Percentiles rank a stretch among this genome's conserved stretches.
phyloP scores from a whole-genome alignment of 2,797 vertebrate species.

The Diceros bicornis region DNA sequence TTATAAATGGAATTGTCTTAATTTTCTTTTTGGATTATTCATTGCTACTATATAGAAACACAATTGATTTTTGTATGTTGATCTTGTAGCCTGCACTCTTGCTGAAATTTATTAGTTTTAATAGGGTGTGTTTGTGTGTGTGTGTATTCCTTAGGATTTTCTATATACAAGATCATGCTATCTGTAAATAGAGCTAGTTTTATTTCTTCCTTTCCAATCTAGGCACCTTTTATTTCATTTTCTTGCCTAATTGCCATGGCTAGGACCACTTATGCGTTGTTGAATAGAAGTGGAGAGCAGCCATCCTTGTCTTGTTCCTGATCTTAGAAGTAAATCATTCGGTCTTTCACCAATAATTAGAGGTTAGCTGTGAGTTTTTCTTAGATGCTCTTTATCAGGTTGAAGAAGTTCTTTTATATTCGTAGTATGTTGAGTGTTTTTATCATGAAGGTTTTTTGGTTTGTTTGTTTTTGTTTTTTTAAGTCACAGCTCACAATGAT shows the following conservation, averaged over 20 bases:
- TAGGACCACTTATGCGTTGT: not conserved
- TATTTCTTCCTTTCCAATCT: not conserved
- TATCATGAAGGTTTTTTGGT: not conserved
- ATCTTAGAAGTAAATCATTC: not conserved
- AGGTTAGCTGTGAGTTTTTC: not conserved
- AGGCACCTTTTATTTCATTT: not conserved
- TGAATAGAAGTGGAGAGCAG: not conserved
- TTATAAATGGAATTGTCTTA: not conserved
- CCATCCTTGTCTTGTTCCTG: not conserved
- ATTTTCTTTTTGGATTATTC: not conserved
- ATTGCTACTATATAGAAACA: not conserved
- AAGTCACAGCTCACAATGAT: not conserved
- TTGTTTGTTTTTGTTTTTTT: not conserved
- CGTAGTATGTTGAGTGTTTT: not conserved
- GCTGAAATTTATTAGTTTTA: not conserved
- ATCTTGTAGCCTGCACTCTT: not conserved
- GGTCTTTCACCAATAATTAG: not conserved
- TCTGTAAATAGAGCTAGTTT: not conserved
- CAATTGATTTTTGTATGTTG: not conserved
- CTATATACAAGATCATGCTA: not conserved
- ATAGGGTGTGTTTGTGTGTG: not conserved
- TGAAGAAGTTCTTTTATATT: not conserved
- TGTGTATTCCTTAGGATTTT: too few relatives aligned
- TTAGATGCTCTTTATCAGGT: not conserved
- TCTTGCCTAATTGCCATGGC: not conserved